Evolutionary conservation across 2,113 vertebrate genomes (phyloP).

Genomic region (Isichthys henryi): DNA sequence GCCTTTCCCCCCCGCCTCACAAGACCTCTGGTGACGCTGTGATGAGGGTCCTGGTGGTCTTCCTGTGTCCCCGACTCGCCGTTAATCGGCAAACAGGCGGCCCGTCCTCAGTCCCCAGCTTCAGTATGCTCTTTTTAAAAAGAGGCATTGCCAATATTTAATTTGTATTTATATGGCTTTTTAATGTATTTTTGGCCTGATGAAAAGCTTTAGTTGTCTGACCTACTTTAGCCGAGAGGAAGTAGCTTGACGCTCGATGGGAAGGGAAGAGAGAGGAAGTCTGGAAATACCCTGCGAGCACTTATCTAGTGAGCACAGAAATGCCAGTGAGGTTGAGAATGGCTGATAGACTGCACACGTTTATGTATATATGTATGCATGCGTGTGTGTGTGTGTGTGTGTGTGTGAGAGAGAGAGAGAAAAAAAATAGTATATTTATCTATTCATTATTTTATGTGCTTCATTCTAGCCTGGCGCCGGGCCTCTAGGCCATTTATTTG

Average conservation of each 20-base stretch:
- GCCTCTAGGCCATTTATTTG: no score
- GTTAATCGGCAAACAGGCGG: not conserved
- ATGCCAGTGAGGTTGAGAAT: not conserved
- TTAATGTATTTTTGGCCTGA: not conserved
- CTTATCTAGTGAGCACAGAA: not conserved
- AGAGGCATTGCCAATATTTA: not conserved
- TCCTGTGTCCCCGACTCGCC: not conserved
- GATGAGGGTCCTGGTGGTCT: not conserved
- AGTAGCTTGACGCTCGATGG: not conserved
- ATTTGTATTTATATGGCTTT: not conserved
- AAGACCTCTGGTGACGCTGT: not conserved
- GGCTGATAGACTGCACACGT: not conserved
- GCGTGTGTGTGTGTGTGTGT: no score
- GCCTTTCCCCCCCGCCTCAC: not conserved
- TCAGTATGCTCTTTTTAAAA: not conserved
- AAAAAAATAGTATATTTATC: no score
- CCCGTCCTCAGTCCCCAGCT: not conserved
- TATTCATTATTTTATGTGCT: not conserved
- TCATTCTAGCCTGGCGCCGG: not conserved
- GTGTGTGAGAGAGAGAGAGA: no score
- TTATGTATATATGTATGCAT: accelerated
- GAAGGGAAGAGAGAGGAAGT: not conserved
- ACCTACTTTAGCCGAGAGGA: constrained; percentile 41
- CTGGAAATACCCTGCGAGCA: not conserved
- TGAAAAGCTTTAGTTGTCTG: constrained; percentile 47